Conservation (phyloP, 2,797 vertebrate species). For the Muscicapa striata region DNA sequence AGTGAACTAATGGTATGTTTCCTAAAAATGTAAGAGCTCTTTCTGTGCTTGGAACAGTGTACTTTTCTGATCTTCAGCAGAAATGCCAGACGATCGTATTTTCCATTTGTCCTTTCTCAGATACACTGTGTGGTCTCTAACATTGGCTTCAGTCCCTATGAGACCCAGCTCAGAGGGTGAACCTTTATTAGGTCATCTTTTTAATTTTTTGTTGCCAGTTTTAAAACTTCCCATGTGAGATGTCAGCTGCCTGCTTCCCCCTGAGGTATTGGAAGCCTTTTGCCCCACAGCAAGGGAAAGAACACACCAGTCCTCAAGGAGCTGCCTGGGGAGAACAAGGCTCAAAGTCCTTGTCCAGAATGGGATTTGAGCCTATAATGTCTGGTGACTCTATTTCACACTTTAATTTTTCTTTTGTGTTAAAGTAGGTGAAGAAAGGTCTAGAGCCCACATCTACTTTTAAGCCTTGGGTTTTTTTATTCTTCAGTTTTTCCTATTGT, state of each 20-base stretch:
- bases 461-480: neutral
- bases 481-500: neutral
- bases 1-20: neutral
- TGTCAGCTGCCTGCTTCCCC: neutral
- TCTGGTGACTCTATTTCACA: neutral
- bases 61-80: neutral
- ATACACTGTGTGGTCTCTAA: neutral
- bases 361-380: neutral
- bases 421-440: neutral
- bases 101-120: neutral
- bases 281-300: neutral
- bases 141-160: neutral
- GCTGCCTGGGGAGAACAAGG: neutral
- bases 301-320: neutral
- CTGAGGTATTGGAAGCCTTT: neutral
- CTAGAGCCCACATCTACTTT: neutral
- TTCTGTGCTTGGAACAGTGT: neutral
- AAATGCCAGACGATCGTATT: neutral
- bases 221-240: neutral
- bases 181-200: slow-evolving; percentile 17
- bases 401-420: neutral
- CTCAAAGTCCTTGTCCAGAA: neutral
- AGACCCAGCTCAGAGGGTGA: neutral
- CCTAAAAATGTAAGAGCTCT: neutral
- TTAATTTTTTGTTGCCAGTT: neutral